These are phyloP conservation scores for Tetramorium parvispinum DNA, from an alignment of 1,140 invertebrate genomes.

Conservation along the genomic window DNA sequence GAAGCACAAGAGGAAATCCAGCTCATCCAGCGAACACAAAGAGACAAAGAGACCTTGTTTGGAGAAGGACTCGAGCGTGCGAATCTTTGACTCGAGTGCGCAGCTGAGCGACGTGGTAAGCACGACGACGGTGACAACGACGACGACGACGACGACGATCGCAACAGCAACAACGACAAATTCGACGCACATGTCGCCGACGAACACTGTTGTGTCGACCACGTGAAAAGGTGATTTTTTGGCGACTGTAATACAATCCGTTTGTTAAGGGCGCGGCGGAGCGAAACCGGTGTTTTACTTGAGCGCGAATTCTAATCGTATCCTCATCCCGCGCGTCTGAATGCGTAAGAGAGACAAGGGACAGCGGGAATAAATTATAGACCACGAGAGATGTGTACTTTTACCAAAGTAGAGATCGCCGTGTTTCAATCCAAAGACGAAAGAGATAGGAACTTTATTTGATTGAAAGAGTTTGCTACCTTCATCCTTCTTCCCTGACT, in stretches of 20 bases:
- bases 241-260: conserved; percentile 65
- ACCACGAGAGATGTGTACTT: conserved; percentile 29
- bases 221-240: conserved; percentile 70
- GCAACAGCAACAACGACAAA: conserved; percentile 14
- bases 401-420: conserved; percentile 56
- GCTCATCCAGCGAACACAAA: conserved; percentile 60
- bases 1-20: conserved; percentile 73
- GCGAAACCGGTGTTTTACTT: background rate
- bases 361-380: background rate
- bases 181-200: conserved; percentile 48
- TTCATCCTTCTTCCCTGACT: conserved; percentile 49
- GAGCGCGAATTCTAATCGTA: conserved; percentile 47
- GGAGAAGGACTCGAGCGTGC: conserved; percentile 49
- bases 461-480: conserved; percentile 58
- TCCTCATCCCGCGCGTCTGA: background rate
- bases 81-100: conserved; percentile 41
- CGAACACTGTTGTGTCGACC: conserved; percentile 54
- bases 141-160: conserved; percentile 7
- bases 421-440: conserved; percentile 66
- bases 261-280: conserved; percentile 40
- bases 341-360: background rate
- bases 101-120: background rate
- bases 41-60: conserved; percentile 55
- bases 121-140: background rate
- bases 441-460: conserved; percentile 56